phyloP scores from a whole-genome alignment of 2,113 vertebrate species.

The Chaenocephalus aceratus region DNA sequence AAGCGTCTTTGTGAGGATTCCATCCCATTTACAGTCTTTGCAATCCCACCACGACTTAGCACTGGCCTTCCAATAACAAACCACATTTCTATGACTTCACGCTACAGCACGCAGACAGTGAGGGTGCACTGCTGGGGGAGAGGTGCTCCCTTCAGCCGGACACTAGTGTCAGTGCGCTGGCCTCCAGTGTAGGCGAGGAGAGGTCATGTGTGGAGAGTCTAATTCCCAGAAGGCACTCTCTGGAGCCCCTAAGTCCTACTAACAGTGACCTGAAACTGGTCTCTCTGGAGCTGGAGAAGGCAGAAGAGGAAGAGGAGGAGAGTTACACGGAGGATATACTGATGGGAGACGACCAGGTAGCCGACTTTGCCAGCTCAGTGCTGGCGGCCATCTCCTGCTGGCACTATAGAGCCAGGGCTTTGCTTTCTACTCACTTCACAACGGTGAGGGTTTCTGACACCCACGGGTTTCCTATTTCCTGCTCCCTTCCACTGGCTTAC shows the following conservation, averaged over 20 bases:
- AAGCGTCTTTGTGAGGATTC: constrained; percentile 52
- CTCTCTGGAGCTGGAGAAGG: constrained; percentile 67
- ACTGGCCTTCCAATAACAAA: constrained; percentile 70
- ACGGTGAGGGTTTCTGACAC: constrained; percentile 91
- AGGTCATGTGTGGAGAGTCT: constrained; percentile 70
- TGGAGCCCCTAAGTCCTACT: constrained; percentile 78
- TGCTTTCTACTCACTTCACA: constrained; percentile 92
- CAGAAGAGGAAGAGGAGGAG: constrained; percentile 67
- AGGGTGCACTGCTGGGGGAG: constrained; percentile 86
- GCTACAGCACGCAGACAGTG: constrained; percentile 91
- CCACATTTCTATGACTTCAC: constrained; percentile 78
- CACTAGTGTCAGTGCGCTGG: constrained; percentile 73
- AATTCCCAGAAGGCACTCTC: constrained; percentile 73
- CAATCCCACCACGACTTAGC: constrained; percentile 58
- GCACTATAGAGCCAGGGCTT: constrained; percentile 93
- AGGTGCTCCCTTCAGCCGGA: constrained; percentile 75
- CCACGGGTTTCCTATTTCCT: constrained; percentile 69
- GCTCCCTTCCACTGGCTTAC: constrained; percentile 44
- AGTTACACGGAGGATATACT: constrained; percentile 88
- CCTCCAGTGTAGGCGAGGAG: constrained; percentile 73
- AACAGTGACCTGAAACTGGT: constrained; percentile 70
- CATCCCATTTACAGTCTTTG: constrained; percentile 51
- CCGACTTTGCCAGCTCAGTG: constrained; percentile 91
- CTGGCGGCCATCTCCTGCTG: constrained; percentile 93
- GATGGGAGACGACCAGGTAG: constrained; percentile 94